phyloP scores from a whole-genome alignment of 2,888 invertebrate genomes.

The Stramonita haemastoma region DNA sequence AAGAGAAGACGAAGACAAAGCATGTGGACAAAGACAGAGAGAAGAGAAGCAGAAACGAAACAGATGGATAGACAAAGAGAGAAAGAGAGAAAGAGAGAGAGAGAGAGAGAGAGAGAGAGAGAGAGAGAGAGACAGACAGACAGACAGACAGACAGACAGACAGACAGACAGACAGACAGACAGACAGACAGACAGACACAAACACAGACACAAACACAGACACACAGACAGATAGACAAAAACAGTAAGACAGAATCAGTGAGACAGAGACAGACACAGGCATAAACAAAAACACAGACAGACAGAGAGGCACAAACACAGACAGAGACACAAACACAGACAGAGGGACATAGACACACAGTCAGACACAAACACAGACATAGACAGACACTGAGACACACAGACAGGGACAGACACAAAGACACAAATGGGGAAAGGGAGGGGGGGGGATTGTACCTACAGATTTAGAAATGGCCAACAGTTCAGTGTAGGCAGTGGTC shows the following conservation, averaged over 20 bases:
- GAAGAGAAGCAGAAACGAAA: no score
- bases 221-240: not conserved
- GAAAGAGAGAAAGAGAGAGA: not conserved
- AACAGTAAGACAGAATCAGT: no score
- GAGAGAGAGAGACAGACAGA: not conserved
- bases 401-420: not conserved
- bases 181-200: not conserved
- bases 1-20: no score
- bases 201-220: not conserved
- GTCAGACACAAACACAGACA: not conserved
- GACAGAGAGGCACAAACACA: not conserved
- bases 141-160: not conserved
- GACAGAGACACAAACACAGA: not conserved
- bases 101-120: not conserved
- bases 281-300: not conserved
- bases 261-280: no score
- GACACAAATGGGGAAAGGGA: not conserved
- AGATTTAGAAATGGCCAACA: constrained; percentile 63
- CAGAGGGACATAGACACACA: not conserved
- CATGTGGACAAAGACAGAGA: no score
- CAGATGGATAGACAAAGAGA: no score
- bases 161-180: not conserved
- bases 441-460: constrained; percentile 50
- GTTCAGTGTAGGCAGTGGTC: constrained; percentile 66
- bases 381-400: not conserved